Percentiles rank a stretch among this genome's conserved stretches.
Evolutionary conservation across 2,797 vertebrate genomes (phyloP).

Genomic region (Stomatorhinus walkeri): DNA sequence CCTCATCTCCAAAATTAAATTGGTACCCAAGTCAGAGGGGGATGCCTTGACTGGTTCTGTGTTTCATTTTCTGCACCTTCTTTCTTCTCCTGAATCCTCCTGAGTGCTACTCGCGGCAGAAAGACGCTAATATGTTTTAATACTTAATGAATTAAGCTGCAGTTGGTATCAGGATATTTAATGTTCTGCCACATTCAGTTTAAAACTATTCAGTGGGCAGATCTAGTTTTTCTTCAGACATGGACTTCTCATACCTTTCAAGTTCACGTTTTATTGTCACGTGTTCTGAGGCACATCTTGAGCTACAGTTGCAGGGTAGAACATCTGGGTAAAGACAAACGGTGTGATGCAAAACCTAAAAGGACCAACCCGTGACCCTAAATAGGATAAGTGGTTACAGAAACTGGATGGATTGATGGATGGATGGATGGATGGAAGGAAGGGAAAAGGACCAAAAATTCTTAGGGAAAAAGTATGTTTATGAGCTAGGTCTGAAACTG

Average conservation of each 20-base stretch:
- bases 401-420: neutral
- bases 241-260: neutral
- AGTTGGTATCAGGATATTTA: neutral
- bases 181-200: neutral
- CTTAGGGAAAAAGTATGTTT: neutral
- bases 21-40: neutral
- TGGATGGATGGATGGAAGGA: neutral
- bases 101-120: neutral
- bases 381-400: neutral
- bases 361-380: neutral
- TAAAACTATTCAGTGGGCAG: neutral
- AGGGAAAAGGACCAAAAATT: neutral
- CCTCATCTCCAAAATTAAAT: neutral
- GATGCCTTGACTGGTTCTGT: neutral
- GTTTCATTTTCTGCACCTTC: neutral
- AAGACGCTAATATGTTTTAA: neutral
- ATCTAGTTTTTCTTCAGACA: neutral
- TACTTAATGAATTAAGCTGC: neutral
- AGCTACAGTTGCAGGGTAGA: neutral
- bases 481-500: neutral
- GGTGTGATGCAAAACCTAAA: neutral
- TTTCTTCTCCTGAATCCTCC: neutral
- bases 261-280: neutral
- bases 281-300: neutral
- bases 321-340: neutral